A percentile compares a stretch with the other conserved stretches of the same genome.
These are phyloP conservation scores for Cybosia mesomella DNA, from an alignment of 2,888 invertebrate genomes.

Conservation along the genomic window DNA sequence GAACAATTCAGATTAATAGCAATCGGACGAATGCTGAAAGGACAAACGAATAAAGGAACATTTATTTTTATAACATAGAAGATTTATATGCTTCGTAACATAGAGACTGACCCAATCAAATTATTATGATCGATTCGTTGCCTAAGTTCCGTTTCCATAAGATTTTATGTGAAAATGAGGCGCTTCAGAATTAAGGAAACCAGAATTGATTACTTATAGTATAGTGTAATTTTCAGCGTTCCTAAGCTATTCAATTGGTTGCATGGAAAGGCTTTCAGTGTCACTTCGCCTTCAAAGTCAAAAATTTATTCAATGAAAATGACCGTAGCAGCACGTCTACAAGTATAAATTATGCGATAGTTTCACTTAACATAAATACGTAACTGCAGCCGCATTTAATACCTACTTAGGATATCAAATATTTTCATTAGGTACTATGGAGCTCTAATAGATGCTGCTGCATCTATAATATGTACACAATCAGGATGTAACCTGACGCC, in stretches of 20 bases:
- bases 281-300: neutral
- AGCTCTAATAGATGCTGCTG: slow-evolving; percentile 30
- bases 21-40: neutral
- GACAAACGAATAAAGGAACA: neutral
- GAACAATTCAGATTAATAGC: neutral
- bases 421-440: slow-evolving; percentile 21
- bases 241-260: too few species aligned
- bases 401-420: neutral
- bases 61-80: neutral
- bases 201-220: too few species aligned
- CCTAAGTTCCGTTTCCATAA: too few species aligned
- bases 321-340: neutral
- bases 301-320: neutral
- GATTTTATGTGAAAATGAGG: too few species aligned
- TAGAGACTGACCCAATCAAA: too few species aligned
- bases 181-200: too few species aligned
- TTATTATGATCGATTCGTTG: too few species aligned
- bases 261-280: too few species aligned
- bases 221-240: too few species aligned
- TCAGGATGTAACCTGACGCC: slow-evolving; percentile 70
- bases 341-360: neutral
- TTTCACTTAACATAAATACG: neutral
- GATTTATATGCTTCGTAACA: too few species aligned
- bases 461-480: slow-evolving; percentile 49
- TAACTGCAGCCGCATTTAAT: too few species aligned